phyloP scores from a whole-genome alignment of 1,140 invertebrate species.

The Zaprionus kolodkinae region DNA sequence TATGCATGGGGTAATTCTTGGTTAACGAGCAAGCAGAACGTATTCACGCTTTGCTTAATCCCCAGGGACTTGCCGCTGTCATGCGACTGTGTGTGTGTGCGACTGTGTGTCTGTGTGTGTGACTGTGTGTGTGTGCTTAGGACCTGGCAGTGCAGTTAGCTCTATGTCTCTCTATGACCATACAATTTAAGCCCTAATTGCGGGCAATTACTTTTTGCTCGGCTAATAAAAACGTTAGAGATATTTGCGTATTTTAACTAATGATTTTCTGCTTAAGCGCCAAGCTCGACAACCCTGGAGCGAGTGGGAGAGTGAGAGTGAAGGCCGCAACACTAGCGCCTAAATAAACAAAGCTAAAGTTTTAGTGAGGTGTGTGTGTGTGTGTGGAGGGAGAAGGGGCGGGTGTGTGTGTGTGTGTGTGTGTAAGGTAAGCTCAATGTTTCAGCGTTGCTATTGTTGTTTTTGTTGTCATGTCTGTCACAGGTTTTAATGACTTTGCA shows the following conservation, averaged over 20 bases:
- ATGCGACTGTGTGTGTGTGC: conserved; percentile 19
- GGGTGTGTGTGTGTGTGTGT: conserved; percentile 13
- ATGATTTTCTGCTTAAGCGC: conserved; percentile 72
- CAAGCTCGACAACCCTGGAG: conserved; percentile 22
- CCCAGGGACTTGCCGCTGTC: conserved; percentile 49
- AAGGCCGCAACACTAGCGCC: conserved; percentile 28
- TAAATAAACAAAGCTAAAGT: conserved; percentile 63
- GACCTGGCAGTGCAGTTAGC: conserved; percentile 50
- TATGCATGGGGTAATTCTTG: conserved; percentile 70
- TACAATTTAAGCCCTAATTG: conserved; percentile 77
- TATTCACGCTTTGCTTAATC: conserved; percentile 75
- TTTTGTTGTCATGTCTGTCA: conserved; percentile 53
- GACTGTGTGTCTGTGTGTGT: conserved; percentile 39
- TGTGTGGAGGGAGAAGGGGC: conserved; percentile 2
- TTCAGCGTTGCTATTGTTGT: conserved; percentile 21
- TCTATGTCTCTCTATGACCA: conserved; percentile 51
- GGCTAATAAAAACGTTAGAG: conserved; percentile 80
- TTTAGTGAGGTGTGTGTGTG: conserved; percentile 46
- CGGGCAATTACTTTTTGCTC: conserved; percentile 74
- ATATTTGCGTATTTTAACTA: conserved; percentile 81
- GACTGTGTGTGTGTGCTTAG: conserved; percentile 51
- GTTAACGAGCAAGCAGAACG: conserved; percentile 76
- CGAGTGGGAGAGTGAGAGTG: background rate
- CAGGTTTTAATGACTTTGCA: conserved; percentile 52
- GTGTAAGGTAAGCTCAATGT: conserved; percentile 39